These are phyloP conservation scores for Sitobion miscanthi DNA, from an alignment of 1,140 invertebrate species.

Conservation along the genomic window DNA sequence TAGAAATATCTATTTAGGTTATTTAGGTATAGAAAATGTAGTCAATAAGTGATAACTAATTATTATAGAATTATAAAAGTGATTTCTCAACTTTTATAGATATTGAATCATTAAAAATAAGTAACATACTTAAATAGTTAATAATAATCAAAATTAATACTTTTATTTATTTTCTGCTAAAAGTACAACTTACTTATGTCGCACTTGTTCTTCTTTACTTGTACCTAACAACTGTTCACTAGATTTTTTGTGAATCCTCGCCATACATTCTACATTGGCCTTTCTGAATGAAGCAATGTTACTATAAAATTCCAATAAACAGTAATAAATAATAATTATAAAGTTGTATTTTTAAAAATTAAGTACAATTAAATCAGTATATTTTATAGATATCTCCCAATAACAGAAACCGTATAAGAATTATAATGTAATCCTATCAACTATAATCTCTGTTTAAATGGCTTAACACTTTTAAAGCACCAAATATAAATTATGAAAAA, in stretches of 20 bases:
- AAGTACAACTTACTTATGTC: conserved; percentile 62
- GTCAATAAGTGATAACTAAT: not conserved
- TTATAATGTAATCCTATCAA: too few relatives aligned
- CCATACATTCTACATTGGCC: conserved; percentile 76
- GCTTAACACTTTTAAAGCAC: too few relatives aligned
- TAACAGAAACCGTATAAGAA: not conserved
- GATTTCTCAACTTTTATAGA: not conserved
- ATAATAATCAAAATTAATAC: not conserved
- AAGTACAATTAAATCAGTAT: not conserved
- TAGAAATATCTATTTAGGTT: not conserved
- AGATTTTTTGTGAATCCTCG: conserved; percentile 76
- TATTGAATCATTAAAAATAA: not conserved
- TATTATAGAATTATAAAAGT: not conserved
- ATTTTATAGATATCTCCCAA: not conserved
- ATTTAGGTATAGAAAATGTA: not conserved
- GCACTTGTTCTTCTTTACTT: conserved; percentile 68
- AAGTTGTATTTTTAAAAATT: not conserved
- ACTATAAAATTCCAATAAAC: conserved; percentile 63
- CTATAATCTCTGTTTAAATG: too few relatives aligned
- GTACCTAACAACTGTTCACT: conserved; percentile 73
- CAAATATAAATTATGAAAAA: too few relatives aligned
- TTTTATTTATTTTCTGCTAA: not conserved
- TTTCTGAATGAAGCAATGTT: conserved; percentile 78
- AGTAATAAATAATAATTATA: not conserved
- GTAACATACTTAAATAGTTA: not conserved